Base-by-base conservation (phyloP, 2,797 vertebrate genomes). In the Platyrinchus mystaceus region DNA sequence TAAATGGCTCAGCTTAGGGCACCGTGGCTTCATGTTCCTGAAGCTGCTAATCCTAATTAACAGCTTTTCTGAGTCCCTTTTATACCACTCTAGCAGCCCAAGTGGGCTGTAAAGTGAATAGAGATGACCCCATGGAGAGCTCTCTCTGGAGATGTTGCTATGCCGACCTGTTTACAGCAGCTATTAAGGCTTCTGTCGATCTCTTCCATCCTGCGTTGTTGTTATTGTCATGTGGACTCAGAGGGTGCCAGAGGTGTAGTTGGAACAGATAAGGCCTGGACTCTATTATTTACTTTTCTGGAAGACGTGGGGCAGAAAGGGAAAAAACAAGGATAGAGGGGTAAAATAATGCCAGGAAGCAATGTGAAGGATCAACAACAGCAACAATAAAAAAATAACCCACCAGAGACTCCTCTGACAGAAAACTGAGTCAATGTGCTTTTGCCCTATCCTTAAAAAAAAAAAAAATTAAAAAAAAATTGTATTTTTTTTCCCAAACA, bases 101-200 rank as follows among this genome's bases (percentile, higher is more conserved):
- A 95, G 87, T 80, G 89, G 78, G 75, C 79, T 94, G 55, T 94
- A 81, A 81, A 95, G 84, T 14, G 82, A 79, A 84, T 81, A 73
- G 92, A 92, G 92, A 95, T 93, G 62, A 83, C 95, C 94, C 90
- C 80, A 79, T 36, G 83, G 94, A 93, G 86, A 34, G n/a, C 39
- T 66, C 50, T 87, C 94, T 85, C 83, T 56, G 90, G 77, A 96
- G 91, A 88, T 78, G 93, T 96, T 94, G 94, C 96, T 95, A 95
- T 96, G 96, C 93, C 58, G 79, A 96, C 91, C 93, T 91, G 85
- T 69, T 92, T 84, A n/a, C 27, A 84, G 87, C 60, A 71, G 13
- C 80, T 67, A 5, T 59, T 49, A 89, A 90, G 58, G 58, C 80
- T 93, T 36, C 0, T 2, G 44, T 14, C 52, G n/a, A 83, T 92